These are phyloP conservation scores for Caenorhabditis sp. DNA, from an alignment of 2,888 invertebrate species.

Conservation along the genomic window DNA sequence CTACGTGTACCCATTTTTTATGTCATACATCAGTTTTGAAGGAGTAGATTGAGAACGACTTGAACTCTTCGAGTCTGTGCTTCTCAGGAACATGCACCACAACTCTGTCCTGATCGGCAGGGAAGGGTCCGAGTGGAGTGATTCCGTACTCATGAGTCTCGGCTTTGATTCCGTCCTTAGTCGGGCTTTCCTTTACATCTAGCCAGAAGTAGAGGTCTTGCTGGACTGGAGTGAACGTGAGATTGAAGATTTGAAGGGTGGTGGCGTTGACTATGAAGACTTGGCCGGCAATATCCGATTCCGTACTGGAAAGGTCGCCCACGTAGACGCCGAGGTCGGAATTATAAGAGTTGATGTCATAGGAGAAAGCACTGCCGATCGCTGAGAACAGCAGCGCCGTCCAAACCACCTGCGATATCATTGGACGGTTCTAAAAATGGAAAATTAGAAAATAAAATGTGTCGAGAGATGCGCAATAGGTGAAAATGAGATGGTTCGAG, in stretches of 20 bases:
- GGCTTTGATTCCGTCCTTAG: slow-evolving; percentile 72
- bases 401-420: slow-evolving; percentile 19
- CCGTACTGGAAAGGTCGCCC: slow-evolving; percentile 66
- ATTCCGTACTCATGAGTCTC: slow-evolving; percentile 76
- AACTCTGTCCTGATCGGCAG: slow-evolving; percentile 69
- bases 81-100: slow-evolving; percentile 74
- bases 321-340: slow-evolving; percentile 72
- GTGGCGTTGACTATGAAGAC: slow-evolving; percentile 78
- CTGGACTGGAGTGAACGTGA: slow-evolving; percentile 76
- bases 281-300: slow-evolving; percentile 64
- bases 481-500: neutral
- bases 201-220: slow-evolving; percentile 78
- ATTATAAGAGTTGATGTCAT: slow-evolving; percentile 65
- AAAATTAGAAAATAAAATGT: neutral
- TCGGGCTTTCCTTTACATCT: slow-evolving; percentile 68
- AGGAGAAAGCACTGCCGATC: slow-evolving; percentile 4
- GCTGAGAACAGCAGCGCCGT: slow-evolving; percentile 1
- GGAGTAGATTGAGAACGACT: slow-evolving; percentile 75
- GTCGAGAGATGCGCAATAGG: too few relatives aligned
- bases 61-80: slow-evolving; percentile 72
- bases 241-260: slow-evolving; percentile 77
- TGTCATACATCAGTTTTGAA: slow-evolving; percentile 34
- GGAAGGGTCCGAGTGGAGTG: slow-evolving; percentile 72
- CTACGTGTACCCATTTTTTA: neutral
- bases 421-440: slow-evolving; percentile 31